phyloP scores from a whole-genome alignment of 2,888 invertebrate genomes.

The Mythimna pallens region DNA sequence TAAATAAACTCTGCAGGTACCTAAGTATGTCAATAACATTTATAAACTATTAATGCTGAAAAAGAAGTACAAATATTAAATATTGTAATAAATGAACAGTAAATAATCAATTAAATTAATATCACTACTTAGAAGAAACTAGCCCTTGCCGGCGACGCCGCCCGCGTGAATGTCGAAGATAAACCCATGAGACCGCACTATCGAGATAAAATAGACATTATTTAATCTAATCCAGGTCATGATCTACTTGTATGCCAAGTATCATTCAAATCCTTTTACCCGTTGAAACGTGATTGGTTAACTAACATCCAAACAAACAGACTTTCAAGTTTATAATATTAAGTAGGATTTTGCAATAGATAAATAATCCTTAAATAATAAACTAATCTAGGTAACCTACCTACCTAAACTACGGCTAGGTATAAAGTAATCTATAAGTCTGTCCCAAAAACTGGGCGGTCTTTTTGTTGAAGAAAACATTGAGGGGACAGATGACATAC shows the following conservation, averaged over 20 bases:
- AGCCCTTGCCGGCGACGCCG: not conserved
- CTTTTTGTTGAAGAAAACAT: slow-evolving; percentile 72
- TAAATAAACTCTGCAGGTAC: not conserved
- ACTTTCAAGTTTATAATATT: not conserved
- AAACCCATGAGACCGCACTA: not conserved
- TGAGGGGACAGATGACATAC: slow-evolving; percentile 77
- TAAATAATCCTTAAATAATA: not conserved
- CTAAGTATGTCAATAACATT: not conserved
- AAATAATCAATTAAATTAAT: slow-evolving; percentile 46
- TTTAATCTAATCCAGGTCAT: not conserved
- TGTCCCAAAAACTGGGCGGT: slow-evolving; percentile 79
- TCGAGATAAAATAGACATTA: not conserved
- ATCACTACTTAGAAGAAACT: slow-evolving; percentile 50
- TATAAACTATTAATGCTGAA: not conserved
- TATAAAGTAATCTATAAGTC: slow-evolving; percentile 80
- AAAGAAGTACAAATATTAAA: not conserved
- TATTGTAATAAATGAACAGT: slow-evolving; percentile 1
- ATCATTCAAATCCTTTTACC: not conserved
- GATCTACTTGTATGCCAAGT: not conserved
- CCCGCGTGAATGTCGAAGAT: not conserved
- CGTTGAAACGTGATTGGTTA: not conserved
- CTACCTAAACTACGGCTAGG: slow-evolving; percentile 71
- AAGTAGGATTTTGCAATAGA: slow-evolving; percentile 1
- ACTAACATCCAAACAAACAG: not conserved
- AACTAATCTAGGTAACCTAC: slow-evolving; percentile 53